Conservation (phyloP, 2,888 invertebrate genomes). For the Oligia fasciuncula region DNA sequence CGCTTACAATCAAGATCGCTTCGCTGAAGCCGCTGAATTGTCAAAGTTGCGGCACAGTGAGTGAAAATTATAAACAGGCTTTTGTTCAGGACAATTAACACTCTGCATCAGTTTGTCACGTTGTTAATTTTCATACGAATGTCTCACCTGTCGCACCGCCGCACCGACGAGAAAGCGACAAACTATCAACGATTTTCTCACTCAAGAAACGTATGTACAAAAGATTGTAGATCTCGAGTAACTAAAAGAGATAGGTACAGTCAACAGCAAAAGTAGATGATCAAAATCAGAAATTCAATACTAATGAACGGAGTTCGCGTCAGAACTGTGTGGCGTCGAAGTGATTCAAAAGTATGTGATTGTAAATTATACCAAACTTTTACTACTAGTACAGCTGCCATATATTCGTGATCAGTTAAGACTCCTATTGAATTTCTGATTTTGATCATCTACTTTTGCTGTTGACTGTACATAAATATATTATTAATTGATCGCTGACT, state of each 20-base stretch:
- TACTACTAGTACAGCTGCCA: no score
- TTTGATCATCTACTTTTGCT: no score
- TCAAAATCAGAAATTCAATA: no score
- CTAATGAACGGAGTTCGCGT: no score
- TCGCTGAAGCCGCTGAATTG: slow-evolving; percentile 11
- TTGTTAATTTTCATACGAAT: neutral
- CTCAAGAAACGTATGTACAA: neutral
- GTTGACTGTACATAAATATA: no score
- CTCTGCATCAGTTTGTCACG: neutral
- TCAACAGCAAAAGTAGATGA: no score
- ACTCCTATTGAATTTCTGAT: no score
- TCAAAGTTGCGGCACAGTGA: neutral
- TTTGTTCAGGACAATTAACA: neutral
- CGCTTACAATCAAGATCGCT: slow-evolving; percentile 16
- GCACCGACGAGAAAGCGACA: neutral
- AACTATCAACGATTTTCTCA: neutral
- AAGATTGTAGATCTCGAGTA: neutral
- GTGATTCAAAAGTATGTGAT: no score
- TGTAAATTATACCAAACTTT: no score
- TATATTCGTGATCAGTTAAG: no score
- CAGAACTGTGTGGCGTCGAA: no score
- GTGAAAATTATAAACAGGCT: slow-evolving; percentile 7
- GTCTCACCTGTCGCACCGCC: neutral
- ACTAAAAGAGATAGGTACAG: neutral
- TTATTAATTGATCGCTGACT: neutral